These are phyloP conservation scores for Lasioglossum baleicum DNA, from an alignment of 1,140 invertebrate genomes.

Conservation along the genomic window DNA sequence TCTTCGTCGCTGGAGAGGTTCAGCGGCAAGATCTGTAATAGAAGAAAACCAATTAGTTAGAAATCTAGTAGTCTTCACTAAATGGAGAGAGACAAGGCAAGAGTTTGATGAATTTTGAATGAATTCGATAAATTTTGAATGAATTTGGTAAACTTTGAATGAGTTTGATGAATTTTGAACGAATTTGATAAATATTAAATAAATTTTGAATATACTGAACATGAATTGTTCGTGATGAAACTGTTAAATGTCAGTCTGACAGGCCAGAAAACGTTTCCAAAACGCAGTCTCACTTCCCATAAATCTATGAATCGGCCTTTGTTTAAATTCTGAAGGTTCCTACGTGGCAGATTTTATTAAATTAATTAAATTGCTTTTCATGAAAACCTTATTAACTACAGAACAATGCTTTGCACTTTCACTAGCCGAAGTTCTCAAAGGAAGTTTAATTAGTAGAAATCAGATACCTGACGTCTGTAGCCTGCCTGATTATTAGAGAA, in stretches of 20 bases:
- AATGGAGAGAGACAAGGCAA: not conserved
- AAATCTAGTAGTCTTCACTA: not conserved
- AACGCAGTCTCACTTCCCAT: not conserved
- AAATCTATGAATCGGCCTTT: not conserved
- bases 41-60: constrained; percentile 9
- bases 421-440: constrained; percentile 2
- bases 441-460: constrained; percentile 20
- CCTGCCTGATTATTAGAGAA: not conserved
- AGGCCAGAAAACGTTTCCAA: not conserved
- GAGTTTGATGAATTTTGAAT: no score
- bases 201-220: no score
- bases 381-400: not conserved
- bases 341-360: not conserved
- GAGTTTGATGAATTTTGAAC: no score
- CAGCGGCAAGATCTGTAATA: constrained; percentile 71
- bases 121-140: no score
- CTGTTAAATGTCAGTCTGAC: no score
- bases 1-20: constrained; percentile 75
- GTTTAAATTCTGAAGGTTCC: not conserved
- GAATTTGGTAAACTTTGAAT: no score
- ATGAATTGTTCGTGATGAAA: no score
- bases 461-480: not conserved
- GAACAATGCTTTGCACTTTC: constrained; percentile 10
- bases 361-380: not conserved
- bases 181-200: no score